Evolutionary conservation across 30 jellyfish, hydroid and myxozoan genomes (phyloP), one percentile per base, ranked within the genome.

Genomic region (Chrysaora quinquecirrha): DNA sequence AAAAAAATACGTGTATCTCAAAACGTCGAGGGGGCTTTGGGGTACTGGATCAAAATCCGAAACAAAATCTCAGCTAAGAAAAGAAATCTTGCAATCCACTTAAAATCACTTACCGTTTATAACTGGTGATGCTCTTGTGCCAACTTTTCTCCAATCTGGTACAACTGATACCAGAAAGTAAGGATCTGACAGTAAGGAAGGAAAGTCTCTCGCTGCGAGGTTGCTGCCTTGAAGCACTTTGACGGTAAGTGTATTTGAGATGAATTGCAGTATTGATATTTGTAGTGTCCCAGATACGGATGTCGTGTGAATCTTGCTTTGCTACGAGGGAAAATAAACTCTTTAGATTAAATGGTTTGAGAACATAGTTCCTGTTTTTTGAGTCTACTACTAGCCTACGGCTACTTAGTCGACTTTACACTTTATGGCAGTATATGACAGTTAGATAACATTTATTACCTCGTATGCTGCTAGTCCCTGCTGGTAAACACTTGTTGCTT

Each of bases 141-240:
- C 96, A 62, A 50, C 85, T 6, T 61, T 65, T 34, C 64, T 75
- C 96, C 95, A 84, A 63, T 76, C 83, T 7, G 98, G 98, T 23
- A 60, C 34, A 11, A 92, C 27, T 22, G 96, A 85, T 1, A 92
- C 71, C 54, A 10, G 30, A 48, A 92, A 73, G 76, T 85, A 92
- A 14, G 98, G 98, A 49, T 92, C 95, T 21, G 98, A 75, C 47
- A 62, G 49, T 21, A 69, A 43, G 11, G 98, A 76, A 10, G 98
- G 98, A 56, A 71, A 86, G 72, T 92, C 98, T 23, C 98, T 82
- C 31, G 98, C 93, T 9, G 84, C 98, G 0, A 92, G 90, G 33
- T 48, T 49, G 9, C 60, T 46, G 25, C 89, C 98, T 21, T 86
- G 67, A 14, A 86, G 84, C 23, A 92, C 93, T 29, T 92, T 73